Conservation (phyloP, 2,113 vertebrate species). For the Capra hircus region DNA sequence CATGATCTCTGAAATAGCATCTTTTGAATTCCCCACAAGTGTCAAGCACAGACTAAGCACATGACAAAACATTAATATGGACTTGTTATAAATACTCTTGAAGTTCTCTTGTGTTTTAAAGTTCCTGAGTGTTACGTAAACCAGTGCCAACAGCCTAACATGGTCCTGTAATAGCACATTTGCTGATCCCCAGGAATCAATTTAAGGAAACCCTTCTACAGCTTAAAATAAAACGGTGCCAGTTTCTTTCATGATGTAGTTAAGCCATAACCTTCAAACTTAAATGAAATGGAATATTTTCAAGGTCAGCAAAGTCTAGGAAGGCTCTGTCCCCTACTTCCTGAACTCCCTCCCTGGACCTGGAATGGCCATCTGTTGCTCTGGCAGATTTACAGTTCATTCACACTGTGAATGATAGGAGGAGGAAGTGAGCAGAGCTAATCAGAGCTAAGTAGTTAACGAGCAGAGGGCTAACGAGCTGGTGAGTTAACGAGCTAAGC, state of each 20-base stretch:
- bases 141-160: background rate
- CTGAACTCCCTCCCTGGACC: conserved; percentile 47
- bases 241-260: background rate
- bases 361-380: conserved; percentile 69
- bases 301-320: conserved; percentile 56
- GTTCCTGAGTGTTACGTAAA: background rate
- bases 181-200: background rate
- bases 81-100: background rate
- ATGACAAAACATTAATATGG: background rate
- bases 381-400: conserved; percentile 74
- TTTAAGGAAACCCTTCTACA: background rate
- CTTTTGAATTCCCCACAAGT: background rate
- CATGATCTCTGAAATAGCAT: background rate
- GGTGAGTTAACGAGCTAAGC: conserved; percentile 76
- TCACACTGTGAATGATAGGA: conserved; percentile 70
- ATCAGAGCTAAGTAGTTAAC: conserved; percentile 76
- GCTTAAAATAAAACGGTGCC: background rate
- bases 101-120: background rate
- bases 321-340: conserved; percentile 8
- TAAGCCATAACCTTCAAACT: background rate
- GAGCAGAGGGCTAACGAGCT: conserved; percentile 75
- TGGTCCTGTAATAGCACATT: background rate
- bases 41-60: background rate
- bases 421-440: conserved; percentile 63
- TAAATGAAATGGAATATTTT: conserved; percentile 29